Base-by-base conservation (phyloP, 2,113 vertebrate species). In the Oncorhynchus nerka region DNA sequence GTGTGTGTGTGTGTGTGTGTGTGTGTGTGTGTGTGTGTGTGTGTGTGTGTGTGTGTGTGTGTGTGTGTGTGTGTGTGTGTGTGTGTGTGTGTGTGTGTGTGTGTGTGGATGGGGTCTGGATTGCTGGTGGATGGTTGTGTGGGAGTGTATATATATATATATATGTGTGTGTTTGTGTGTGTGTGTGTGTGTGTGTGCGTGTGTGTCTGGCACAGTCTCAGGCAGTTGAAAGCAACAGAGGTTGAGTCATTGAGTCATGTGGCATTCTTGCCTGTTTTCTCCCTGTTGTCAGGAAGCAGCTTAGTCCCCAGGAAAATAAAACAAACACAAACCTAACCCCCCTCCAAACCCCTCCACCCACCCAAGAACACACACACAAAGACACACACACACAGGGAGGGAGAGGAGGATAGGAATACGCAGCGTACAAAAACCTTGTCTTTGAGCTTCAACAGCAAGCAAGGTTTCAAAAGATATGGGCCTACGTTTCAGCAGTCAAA, bases 251-350 rank as follows among this genome's bases (percentile, higher is more conserved):
- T 85, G 85, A 92, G 89, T 91, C 88, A 90, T 88, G 87, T 84
- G 88, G 81, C 89, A 91, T 93, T 94, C 91, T 89, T 91, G 88
- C 85, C 87, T 89, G 88, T 89, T 90, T 92, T 90, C 87, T 87
- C 80, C 82, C 84, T 92, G 90, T 92, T 93, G 89, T 91, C 90
- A 89, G 90, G 91, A 92, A 91, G 90, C 86, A 87, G 84, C 81
- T 77, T 70, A 84, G 81, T 82, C 84, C 81, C 84, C 73, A 76
- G 78, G 81, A 76, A 91, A 92, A 87, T 85, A 84, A 89, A 90
- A 89, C 72, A 84, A 84, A 87, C 74, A 86, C 77, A 59, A 85
- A 85, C 78, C 69, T 83, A 83, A 71, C 78, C 75, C 70, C 62
- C 67, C 11, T 30, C 30, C 67, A 28, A 26, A 13, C 32, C 11